These are phyloP conservation scores for Diploptera punctata DNA, from an alignment of 2,888 invertebrate species.

Conservation along the genomic window DNA sequence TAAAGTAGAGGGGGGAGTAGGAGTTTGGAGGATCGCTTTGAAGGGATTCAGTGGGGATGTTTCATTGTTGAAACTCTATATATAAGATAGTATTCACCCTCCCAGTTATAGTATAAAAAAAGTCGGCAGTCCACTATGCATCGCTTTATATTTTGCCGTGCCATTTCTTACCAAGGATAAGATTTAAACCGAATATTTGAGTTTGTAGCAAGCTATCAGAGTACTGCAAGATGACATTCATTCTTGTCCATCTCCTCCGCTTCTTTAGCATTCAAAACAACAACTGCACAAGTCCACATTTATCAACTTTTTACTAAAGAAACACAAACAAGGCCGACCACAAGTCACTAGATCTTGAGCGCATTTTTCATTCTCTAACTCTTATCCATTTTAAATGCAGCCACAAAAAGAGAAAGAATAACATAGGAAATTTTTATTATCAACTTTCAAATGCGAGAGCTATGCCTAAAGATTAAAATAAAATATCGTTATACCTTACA, in stretches of 20 bases:
- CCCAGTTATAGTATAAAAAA: not conserved
- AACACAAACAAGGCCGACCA: too few species aligned
- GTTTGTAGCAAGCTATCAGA: not conserved
- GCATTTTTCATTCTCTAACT: too few species aligned
- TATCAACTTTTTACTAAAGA: too few species aligned
- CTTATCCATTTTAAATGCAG: too few species aligned
- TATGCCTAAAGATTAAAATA: too few species aligned
- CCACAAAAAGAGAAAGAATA: too few species aligned
- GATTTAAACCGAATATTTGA: slow-evolving; percentile 1
- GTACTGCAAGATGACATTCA: not conserved
- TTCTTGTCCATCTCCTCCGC: not conserved
- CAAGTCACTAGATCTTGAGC: too few species aligned
- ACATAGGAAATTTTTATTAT: too few species aligned
- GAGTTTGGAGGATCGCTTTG: not conserved
- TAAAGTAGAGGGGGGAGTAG: not conserved
- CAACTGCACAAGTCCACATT: too few species aligned
- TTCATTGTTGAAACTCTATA: slow-evolving; percentile 8
- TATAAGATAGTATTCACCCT: not conserved
- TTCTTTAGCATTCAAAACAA: too few species aligned
- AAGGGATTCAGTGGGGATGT: slow-evolving; percentile 6
- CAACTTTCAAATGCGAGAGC: too few species aligned
- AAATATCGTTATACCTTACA: too few species aligned
- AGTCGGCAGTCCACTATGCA: not conserved
- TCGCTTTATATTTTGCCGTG: slow-evolving; percentile 9
- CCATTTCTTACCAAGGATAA: not conserved